Evolutionary conservation across 2,888 invertebrate species (phyloP).

Genomic region (Lutraria lutraria): DNA sequence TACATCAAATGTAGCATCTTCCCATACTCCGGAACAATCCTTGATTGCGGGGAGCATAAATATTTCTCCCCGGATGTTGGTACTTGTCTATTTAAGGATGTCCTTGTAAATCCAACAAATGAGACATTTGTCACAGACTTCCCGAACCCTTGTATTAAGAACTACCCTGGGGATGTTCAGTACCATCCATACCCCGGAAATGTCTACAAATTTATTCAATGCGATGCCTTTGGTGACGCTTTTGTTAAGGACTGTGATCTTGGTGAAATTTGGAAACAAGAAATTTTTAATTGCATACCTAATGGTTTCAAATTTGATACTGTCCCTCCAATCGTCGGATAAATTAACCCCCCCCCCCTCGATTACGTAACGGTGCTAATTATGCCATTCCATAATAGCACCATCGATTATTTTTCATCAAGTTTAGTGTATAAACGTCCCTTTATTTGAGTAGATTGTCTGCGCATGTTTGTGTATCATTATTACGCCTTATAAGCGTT

Average conservation of each 20-base stretch:
- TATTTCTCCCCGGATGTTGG: conserved; percentile 68
- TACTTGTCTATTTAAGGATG: conserved; percentile 70
- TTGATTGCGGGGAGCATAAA: conserved; percentile 65
- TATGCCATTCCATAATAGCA: no score
- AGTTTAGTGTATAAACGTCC: no score
- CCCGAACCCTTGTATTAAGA: conserved; percentile 61
- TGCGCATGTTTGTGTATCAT: no score
- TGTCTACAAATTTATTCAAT: conserved; percentile 76
- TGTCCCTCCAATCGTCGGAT: neutral
- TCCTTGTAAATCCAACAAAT: conserved; percentile 57
- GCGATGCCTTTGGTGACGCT: conserved; percentile 79
- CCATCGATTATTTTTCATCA: no score
- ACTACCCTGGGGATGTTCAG: conserved; percentile 50
- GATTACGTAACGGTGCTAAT: no score
- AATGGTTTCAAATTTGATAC: conserved; percentile 50
- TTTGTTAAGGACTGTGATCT: conserved; percentile 72
- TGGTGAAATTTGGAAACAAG: conserved; percentile 72
- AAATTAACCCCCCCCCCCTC: neutral
- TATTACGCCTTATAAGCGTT: no score
- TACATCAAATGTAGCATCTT: conserved; percentile 75
- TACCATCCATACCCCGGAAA: conserved; percentile 73
- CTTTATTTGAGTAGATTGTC: no score
- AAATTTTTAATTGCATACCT: conserved; percentile 71
- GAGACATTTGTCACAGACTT: conserved; percentile 23
- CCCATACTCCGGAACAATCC: conserved; percentile 66